Evolutionary conservation across 2,113 vertebrate genomes (phyloP).

Genomic region (Sarotherodon lohbergeri): DNA sequence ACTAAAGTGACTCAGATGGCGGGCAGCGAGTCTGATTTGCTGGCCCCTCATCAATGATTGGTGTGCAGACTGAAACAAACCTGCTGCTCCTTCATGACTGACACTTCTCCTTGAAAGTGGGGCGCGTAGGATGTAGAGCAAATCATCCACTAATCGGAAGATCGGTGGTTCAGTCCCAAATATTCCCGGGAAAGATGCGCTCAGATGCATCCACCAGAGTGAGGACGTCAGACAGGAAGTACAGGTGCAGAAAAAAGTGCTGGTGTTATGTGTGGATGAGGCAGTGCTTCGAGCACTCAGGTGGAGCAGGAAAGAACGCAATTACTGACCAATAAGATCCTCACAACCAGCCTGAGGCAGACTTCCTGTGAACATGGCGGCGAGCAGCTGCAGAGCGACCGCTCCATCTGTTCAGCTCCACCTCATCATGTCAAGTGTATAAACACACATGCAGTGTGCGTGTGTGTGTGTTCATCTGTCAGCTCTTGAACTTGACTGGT

Average conservation of each 20-base stretch:
- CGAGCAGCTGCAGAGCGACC: not conserved
- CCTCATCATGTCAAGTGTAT: not conserved
- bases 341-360: not conserved
- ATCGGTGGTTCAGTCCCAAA: not conserved
- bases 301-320: not conserved
- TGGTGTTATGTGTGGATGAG: not conserved
- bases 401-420: not conserved
- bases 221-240: not conserved
- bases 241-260: not conserved
- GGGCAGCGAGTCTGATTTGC: not conserved
- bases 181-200: not conserved
- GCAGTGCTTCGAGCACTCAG: not conserved
- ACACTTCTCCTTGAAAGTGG: not conserved
- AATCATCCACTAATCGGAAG: not conserved
- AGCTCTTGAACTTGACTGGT: not conserved
- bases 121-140: not conserved
- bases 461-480: not conserved
- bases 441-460: not conserved
- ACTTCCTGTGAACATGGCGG: not conserved
- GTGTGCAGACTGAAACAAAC: not conserved
- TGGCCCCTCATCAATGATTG: accelerated
- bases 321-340: not conserved
- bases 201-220: not conserved
- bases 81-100: not conserved
- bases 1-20: not conserved